A percentile compares a stretch with the other conserved stretches of the same genome.
These are phyloP conservation scores for Rachycentron canadum DNA, from an alignment of 2,797 vertebrate genomes.

Conservation along the genomic window DNA sequence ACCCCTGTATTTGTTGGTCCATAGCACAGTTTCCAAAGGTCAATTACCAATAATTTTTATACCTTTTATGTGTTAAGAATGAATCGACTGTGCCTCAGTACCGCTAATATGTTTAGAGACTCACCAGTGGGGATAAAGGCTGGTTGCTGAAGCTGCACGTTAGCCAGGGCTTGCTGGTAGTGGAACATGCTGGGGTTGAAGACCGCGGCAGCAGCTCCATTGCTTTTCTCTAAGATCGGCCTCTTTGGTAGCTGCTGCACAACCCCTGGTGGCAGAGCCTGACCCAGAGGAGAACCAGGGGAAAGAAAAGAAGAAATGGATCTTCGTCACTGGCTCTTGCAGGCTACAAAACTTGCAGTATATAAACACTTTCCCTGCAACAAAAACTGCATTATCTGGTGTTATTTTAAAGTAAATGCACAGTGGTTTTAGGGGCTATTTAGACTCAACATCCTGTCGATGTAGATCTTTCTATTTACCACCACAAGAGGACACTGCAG, in stretches of 20 bases:
- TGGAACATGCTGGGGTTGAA: constrained; percentile 97
- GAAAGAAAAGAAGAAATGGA: constrained; percentile 19
- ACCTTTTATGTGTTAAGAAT: neutral
- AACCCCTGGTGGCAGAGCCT: constrained; percentile 91
- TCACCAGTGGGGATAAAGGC: constrained; percentile 95
- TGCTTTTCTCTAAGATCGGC: constrained; percentile 94
- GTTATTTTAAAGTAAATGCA: neutral
- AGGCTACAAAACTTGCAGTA: neutral
- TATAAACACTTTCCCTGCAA: neutral
- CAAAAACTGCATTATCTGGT: neutral
- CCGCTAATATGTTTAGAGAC: constrained; percentile 64
- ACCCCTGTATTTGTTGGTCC: neutral
- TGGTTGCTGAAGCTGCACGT: constrained; percentile 97
- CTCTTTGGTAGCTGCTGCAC: constrained; percentile 97
- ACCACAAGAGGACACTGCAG: constrained; percentile 74
- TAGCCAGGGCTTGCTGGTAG: constrained; percentile 97
- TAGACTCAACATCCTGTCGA: neutral
- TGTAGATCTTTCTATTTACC: constrained; percentile 27
- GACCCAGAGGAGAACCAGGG: constrained; percentile 25
- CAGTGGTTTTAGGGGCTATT: neutral
- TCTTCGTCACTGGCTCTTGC: neutral
- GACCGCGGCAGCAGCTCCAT: constrained; percentile 89
- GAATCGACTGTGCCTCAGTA: neutral
- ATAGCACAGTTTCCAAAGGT: neutral
- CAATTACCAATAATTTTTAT: neutral